phyloP scores from a whole-genome alignment of 2,888 invertebrate genomes.

The Pammene aurita region DNA sequence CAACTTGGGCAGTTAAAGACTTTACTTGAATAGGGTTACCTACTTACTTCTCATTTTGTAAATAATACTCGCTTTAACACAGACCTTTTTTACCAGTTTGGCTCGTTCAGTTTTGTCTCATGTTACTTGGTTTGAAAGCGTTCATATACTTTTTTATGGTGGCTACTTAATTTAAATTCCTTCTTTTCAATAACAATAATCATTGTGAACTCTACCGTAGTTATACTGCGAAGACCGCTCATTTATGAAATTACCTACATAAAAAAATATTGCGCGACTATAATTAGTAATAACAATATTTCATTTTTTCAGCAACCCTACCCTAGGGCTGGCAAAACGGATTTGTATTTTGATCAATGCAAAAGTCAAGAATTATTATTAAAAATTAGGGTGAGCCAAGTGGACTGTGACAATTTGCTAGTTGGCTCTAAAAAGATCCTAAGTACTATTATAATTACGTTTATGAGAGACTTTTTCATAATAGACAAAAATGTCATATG shows the following conservation, averaged over 20 bases:
- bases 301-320: slow-evolving; percentile 33
- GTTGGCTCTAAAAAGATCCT: slow-evolving; percentile 4
- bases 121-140: too few relatives aligned
- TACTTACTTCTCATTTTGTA: too few relatives aligned
- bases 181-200: too few relatives aligned
- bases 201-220: too few relatives aligned
- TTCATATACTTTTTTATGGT: too few relatives aligned
- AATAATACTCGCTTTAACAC: too few relatives aligned
- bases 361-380: slow-evolving; percentile 41
- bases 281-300: slow-evolving; percentile 34
- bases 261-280: slow-evolving; percentile 11
- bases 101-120: too few relatives aligned
- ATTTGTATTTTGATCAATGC: slow-evolving; percentile 39
- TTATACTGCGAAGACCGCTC: background rate
- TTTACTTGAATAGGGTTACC: slow-evolving; percentile 5
- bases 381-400: slow-evolving; percentile 40
- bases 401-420: slow-evolving; percentile 23
- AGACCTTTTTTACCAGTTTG: too few relatives aligned
- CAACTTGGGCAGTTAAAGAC: slow-evolving; percentile 5
- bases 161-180: too few relatives aligned
- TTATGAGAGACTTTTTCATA: slow-evolving; percentile 6
- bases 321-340: slow-evolving; percentile 41
- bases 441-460: slow-evolving; percentile 6
- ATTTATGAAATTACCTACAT: slow-evolving; percentile 2
- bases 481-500: background rate